A percentile compares a stretch with the other conserved stretches of the same genome.
phyloP scores from a whole-genome alignment of 2,113 vertebrate species.

The Nycticorax nycticorax region DNA sequence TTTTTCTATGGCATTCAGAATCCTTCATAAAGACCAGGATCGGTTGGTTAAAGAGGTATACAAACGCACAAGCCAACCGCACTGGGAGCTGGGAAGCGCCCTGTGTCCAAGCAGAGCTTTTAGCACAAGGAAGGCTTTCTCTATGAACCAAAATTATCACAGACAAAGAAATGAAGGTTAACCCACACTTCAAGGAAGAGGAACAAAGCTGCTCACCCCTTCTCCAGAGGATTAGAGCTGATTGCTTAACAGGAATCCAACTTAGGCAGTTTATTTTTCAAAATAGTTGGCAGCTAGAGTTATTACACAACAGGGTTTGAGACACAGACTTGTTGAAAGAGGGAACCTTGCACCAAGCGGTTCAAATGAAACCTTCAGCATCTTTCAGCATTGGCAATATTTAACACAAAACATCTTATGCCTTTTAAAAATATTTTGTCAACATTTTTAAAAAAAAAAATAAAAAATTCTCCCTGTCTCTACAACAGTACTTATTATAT shows the following conservation, averaged over 20 bases:
- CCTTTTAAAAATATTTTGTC: not conserved
- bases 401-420: slow-evolving; percentile 18
- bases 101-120: not conserved
- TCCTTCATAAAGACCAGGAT: not conserved
- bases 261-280: slow-evolving; percentile 58
- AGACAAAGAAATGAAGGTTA: not conserved
- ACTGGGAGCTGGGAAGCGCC: not conserved
- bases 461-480: not conserved
- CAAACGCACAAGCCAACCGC: not conserved
- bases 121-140: not conserved
- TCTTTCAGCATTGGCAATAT: slow-evolving; percentile 20
- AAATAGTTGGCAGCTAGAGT: slow-evolving; percentile 37
- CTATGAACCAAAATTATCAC: not conserved
- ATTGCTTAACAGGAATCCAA: slow-evolving; percentile 61
- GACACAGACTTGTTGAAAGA: slow-evolving; percentile 57
- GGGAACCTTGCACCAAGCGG: slow-evolving; percentile 29
- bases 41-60: not conserved
- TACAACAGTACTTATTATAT: not conserved
- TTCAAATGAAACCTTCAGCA: slow-evolving; percentile 27
- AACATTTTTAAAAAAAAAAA: not conserved
- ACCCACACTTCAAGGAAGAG: slow-evolving; percentile 1
- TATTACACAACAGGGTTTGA: slow-evolving; percentile 48
- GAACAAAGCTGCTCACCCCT: slow-evolving; percentile 36
- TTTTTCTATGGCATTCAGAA: not conserved
- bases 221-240: slow-evolving; percentile 46